These are phyloP conservation scores for Nannoperca obscura DNA, from an alignment of 2,797 vertebrate genomes.

Conservation along the genomic window DNA sequence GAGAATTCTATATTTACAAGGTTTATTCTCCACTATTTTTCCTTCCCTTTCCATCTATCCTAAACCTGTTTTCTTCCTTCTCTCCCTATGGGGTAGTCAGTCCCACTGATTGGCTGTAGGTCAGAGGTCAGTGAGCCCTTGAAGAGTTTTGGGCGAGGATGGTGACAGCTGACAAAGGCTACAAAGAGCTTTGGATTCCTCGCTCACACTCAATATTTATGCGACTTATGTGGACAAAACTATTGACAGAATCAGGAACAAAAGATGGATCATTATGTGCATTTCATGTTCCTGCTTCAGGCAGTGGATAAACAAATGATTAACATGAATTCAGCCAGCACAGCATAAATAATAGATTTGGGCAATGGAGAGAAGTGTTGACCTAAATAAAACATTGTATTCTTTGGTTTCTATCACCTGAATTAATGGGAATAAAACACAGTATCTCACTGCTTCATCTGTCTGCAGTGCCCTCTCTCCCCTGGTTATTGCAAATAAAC, in stretches of 20 bases:
- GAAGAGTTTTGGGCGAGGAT: neutral
- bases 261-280: neutral
- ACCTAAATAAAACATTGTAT: conserved; percentile 29
- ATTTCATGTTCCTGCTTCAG: neutral
- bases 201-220: conserved; percentile 3
- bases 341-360: conserved; percentile 30
- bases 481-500: neutral
- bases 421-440: neutral
- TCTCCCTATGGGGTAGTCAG: conserved; percentile 15
- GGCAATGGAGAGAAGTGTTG: neutral
- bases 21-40: neutral
- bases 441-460: neutral
- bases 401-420: conserved; percentile 1
- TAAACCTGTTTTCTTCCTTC: conserved; percentile 22
- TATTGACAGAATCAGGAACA: conserved; percentile 15
- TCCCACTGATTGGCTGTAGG: conserved; percentile 19
- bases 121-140: conserved; percentile 39
- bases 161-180: conserved; percentile 22
- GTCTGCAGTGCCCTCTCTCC: neutral
- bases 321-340: conserved; percentile 23
- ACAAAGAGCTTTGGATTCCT: conserved; percentile 2
- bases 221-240: conserved; percentile 26
- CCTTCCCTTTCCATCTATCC: conserved; percentile 5
- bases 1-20: no score
- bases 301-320: conserved; percentile 35